Evolutionary conservation across 2,888 invertebrate species (phyloP).

Genomic region (Galerucella pusilla): DNA sequence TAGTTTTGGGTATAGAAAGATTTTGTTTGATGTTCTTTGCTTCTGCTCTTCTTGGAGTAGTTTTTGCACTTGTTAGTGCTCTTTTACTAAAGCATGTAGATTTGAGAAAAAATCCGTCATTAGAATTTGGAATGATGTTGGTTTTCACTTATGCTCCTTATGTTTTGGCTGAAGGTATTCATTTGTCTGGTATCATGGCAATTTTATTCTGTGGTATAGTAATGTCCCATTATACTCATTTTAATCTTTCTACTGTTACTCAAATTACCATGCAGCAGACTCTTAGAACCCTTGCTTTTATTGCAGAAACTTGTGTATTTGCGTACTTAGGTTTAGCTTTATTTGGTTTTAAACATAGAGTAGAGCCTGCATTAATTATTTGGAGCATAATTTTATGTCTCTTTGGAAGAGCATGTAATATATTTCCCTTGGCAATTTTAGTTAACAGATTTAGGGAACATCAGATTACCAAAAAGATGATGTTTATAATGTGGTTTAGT

Average conservation of each 20-base stretch:
- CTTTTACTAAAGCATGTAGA: conserved; percentile 94
- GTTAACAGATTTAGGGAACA: conserved; percentile 97
- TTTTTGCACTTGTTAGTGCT: conserved; percentile 94
- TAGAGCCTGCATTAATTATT: conserved; percentile 90
- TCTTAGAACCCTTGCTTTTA: conserved; percentile 96
- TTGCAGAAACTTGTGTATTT: conserved; percentile 98
- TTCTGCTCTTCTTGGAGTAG: conserved; percentile 95
- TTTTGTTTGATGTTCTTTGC: conserved; percentile 99
- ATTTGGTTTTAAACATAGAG: conserved; percentile 93
- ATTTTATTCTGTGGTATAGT: conserved; percentile 98
- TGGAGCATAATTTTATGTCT: conserved; percentile 95
- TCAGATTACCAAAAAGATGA: conserved; percentile 98
- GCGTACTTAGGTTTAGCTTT: conserved; percentile 96
- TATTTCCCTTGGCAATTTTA: conserved; percentile 92
- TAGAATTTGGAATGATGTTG: conserved; percentile 98
- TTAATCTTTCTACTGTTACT: conserved; percentile 96
- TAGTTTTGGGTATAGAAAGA: conserved; percentile 86
- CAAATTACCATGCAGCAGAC: conserved; percentile 99
- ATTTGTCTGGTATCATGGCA: conserved; percentile 93
- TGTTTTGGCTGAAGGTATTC: conserved; percentile 91
- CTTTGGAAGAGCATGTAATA: conserved; percentile 94
- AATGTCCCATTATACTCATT: conserved; percentile 99
- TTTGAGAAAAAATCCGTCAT: conserved; percentile 94
- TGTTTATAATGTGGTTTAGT: conserved; percentile 99
- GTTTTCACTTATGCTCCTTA: conserved; percentile 99